phyloP scores from a whole-genome alignment of 2,113 vertebrate genomes.

The Alethe diademata region DNA sequence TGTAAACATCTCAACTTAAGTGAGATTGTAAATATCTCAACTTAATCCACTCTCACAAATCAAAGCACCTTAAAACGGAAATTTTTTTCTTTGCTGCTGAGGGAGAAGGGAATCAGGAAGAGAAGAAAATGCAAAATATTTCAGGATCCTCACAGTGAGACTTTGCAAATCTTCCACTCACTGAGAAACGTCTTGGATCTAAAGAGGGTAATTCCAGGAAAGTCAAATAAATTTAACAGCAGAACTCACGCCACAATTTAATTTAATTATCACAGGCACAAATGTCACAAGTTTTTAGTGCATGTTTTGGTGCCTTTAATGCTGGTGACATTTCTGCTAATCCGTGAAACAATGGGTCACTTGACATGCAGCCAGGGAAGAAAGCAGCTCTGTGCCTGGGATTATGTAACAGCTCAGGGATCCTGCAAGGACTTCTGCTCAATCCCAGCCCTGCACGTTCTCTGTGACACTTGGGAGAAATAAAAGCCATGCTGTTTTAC shows the following conservation, averaged over 20 bases:
- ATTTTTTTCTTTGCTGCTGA: not conserved
- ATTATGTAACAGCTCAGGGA: not conserved
- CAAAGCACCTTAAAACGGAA: not conserved
- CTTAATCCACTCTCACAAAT: not conserved
- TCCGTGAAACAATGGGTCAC: slow-evolving; percentile 29
- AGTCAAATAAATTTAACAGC: slow-evolving; percentile 5
- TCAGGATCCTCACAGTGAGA: not conserved
- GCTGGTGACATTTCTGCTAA: not conserved
- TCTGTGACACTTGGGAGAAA: not conserved
- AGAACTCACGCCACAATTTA: not conserved
- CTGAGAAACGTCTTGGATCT: not conserved
- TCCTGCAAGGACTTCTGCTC: not conserved
- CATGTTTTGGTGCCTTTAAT: slow-evolving; percentile 8
- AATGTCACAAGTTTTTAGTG: not conserved
- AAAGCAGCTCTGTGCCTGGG: slow-evolving; percentile 38
- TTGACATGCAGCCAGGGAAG: not conserved
- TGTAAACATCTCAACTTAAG: not conserved
- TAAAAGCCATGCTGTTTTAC: slow-evolving; percentile 64
- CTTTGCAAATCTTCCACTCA: not conserved
- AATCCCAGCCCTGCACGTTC: not conserved
- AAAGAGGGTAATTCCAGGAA: not conserved
- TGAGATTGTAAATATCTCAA: not conserved
- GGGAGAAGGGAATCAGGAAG: not conserved
- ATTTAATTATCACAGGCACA: not conserved
- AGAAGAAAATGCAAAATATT: not conserved